Evolutionary conservation across 2,888 invertebrate genomes (phyloP).

Genomic region (Tipula unca): DNA sequence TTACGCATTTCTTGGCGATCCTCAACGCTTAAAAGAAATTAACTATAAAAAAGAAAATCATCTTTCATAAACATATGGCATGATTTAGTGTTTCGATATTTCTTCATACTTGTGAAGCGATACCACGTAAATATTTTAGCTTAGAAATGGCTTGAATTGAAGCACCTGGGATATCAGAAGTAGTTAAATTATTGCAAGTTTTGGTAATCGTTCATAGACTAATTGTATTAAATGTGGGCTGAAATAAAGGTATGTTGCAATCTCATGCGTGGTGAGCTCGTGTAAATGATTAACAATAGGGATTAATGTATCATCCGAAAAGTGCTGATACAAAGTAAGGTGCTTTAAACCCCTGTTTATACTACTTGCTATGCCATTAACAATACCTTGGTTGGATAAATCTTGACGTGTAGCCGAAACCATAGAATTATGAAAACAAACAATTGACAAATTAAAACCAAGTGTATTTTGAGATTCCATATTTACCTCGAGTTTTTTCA

Average conservation of each 20-base stretch:
- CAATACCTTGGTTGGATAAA: background rate
- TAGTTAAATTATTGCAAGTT: background rate
- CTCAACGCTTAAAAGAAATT: background rate
- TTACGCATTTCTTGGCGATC: background rate
- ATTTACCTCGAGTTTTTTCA: slow-evolving; percentile 3
- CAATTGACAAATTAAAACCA: background rate
- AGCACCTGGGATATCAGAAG: background rate
- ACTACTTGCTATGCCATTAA: background rate
- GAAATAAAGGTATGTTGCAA: background rate
- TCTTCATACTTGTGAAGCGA: background rate
- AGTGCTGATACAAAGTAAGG: background rate
- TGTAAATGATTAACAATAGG: background rate
- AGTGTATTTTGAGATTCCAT: background rate
- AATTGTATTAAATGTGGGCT: background rate
- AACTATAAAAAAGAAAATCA: too few species aligned
- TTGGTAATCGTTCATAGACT: background rate
- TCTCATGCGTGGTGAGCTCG: background rate
- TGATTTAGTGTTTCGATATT: background rate
- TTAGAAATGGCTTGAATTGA: background rate
- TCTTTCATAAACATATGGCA: background rate
- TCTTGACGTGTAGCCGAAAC: background rate
- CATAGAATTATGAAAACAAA: background rate
- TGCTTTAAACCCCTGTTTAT: background rate
- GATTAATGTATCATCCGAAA: background rate
- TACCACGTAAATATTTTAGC: background rate